These are phyloP conservation scores for Diaphora mendica DNA, from an alignment of 2,888 invertebrate genomes.

Conservation along the genomic window DNA sequence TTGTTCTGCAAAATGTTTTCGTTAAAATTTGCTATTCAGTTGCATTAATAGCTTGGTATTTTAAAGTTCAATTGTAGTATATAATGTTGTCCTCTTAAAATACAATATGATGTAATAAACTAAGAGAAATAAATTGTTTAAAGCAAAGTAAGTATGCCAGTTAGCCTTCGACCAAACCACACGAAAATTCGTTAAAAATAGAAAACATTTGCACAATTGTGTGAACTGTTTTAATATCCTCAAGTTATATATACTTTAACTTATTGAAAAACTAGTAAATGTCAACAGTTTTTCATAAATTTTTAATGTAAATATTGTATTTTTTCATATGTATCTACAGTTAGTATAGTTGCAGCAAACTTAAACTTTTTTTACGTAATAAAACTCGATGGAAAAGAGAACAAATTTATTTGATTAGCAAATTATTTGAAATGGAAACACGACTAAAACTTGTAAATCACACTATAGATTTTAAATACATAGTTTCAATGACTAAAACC, in stretches of 20 bases:
- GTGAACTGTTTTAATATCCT: constrained; percentile 11
- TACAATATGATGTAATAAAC: background rate
- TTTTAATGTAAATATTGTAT: constrained; percentile 4
- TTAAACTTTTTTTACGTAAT: background rate
- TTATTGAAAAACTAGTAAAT: background rate
- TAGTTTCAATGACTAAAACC: background rate
- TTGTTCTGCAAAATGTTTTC: background rate
- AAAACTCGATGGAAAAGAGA: background rate
- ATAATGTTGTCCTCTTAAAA: no score
- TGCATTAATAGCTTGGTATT: background rate
- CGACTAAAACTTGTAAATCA: background rate
- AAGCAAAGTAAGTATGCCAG: no score
- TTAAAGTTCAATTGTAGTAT: no score
- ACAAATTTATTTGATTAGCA: background rate
- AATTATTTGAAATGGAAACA: background rate
- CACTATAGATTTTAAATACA: background rate
- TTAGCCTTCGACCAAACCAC: background rate
- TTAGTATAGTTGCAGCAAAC: background rate
- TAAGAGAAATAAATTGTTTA: background rate
- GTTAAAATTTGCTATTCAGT: background rate
- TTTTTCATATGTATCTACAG: background rate
- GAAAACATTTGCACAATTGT: background rate
- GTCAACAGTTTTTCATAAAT: background rate
- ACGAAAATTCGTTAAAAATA: background rate
- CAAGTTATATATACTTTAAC: background rate